These are phyloP conservation scores for Sebastes fasciatus DNA, from an alignment of 2,113 vertebrate genomes.

Conservation along the genomic window DNA sequence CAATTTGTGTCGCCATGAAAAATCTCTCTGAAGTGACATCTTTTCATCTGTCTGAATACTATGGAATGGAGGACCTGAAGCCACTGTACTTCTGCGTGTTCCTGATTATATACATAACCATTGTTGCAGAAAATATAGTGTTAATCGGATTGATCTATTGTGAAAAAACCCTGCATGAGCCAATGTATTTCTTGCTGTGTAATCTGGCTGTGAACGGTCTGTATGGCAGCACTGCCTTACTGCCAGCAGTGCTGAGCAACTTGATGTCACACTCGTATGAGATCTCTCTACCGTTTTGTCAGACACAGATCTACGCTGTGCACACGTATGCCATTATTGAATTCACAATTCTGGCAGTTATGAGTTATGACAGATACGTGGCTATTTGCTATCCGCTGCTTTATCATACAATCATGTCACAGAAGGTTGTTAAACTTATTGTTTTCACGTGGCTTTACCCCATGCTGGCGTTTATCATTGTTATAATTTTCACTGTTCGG, in stretches of 20 bases:
- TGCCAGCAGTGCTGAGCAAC: slow-evolving; percentile 59
- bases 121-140: slow-evolving; percentile 54
- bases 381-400: slow-evolving; percentile 73
- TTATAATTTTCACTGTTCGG: slow-evolving; percentile 57
- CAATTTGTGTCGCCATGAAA: slow-evolving; percentile 43
- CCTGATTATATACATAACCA: slow-evolving; percentile 58
- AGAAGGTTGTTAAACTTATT: slow-evolving; percentile 53
- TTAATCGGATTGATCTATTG: slow-evolving; percentile 60
- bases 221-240: slow-evolving; percentile 64
- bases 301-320: slow-evolving; percentile 65
- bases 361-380: slow-evolving; percentile 77
- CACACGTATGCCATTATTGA: slow-evolving; percentile 69
- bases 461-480: slow-evolving; percentile 49
- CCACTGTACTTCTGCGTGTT: slow-evolving; percentile 65
- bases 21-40: slow-evolving; percentile 56
- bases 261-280: slow-evolving; percentile 47
- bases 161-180: slow-evolving; percentile 64
- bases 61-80: slow-evolving; percentile 55
- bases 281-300: slow-evolving; percentile 58
- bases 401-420: slow-evolving; percentile 70
- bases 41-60: slow-evolving; percentile 57
- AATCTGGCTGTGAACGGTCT: slow-evolving; percentile 71
- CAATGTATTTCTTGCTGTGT: slow-evolving; percentile 73
- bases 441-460: slow-evolving; percentile 66
- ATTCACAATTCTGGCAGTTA: slow-evolving; percentile 70